Base-by-base conservation (phyloP, 1,140 invertebrate species). In the Whitmania pigra region DNA sequence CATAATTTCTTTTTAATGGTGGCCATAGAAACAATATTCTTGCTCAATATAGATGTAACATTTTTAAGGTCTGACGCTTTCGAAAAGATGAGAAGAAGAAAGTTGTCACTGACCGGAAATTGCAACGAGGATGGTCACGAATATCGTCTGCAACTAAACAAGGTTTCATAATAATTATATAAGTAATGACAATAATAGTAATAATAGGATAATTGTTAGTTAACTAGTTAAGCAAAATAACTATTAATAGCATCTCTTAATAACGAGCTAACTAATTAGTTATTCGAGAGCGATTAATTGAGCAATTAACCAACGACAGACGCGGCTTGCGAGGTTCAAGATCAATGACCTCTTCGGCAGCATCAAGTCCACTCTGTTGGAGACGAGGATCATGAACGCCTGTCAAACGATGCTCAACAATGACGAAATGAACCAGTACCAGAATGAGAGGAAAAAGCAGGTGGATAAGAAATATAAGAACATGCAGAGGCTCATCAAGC, bases 291-390 rank as follows among this genome's bases (percentile, higher is more conserved):
- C 22, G 22, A 63, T 25, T 63, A 25, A 63, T 63, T 63, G 57
- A 25, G 2, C 29, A 17, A 63, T 63, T 63, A 63, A 63, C 15
- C 29, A 7, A 63, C 29, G n/a, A 2, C 57, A 63, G 57, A 63
- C 29, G 57, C 7, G 57, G 22, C 29, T 63, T 6, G 57, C 57
- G 15, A 63, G 57, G 57, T 63, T 63, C 29, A 22, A 31, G 57
- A 63, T 63, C 22, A 63, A 63, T n/a, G 57, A 63, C 57, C 57
- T 63, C 22, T 63, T 63, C 29, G 57, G 57, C 0, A 31, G 57
- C 57, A 63, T 63, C 57, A 63, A 63, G 29, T 63, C 57, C 22
- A 63, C 57, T 22, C 57, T 63, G 29, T 15, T 63, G 57, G 57
- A 63, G 57, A 63, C 57, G 22, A 63, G 57, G 29, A 63, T 63